Conservation (phyloP, 1,140 invertebrate species). For the Drosophila aff. region DNA sequence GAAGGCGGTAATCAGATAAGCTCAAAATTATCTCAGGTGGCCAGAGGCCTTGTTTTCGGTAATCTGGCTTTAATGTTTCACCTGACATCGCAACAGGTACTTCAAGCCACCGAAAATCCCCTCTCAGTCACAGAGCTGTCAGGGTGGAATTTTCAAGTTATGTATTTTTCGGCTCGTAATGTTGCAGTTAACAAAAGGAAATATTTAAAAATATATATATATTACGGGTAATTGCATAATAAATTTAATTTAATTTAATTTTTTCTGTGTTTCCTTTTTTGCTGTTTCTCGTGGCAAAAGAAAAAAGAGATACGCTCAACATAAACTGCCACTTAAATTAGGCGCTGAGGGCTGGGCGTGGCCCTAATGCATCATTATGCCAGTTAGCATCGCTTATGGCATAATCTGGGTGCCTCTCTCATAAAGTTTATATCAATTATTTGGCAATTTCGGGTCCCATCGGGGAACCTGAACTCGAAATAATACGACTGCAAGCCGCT, state of each 20-base stretch:
- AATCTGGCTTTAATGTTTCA: slow-evolving; percentile 59
- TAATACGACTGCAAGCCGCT: slow-evolving; percentile 52
- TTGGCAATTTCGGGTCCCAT: slow-evolving; percentile 70
- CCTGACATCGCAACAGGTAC: slow-evolving; percentile 33
- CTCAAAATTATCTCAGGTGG: slow-evolving; percentile 28
- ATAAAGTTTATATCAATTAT: slow-evolving; percentile 74
- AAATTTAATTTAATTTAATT: slow-evolving; percentile 43
- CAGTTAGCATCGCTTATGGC: slow-evolving; percentile 33
- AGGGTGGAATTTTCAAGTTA: slow-evolving; percentile 41
- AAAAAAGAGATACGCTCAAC: slow-evolving; percentile 30
- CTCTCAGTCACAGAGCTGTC: slow-evolving; percentile 22
- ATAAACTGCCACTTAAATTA: slow-evolving; percentile 55
- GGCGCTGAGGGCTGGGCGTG: slow-evolving; percentile 49
- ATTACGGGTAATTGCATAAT: slow-evolving; percentile 64
- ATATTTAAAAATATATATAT: slow-evolving; percentile 27
- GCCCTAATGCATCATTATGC: slow-evolving; percentile 42
- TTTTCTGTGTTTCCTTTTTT: slow-evolving; percentile 11
- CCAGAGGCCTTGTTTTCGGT: slow-evolving; percentile 49
- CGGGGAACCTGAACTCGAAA: slow-evolving; percentile 45
- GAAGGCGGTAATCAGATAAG: slow-evolving; percentile 43
- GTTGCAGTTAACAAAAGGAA: slow-evolving; percentile 10
- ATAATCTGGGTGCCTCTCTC: slow-evolving; percentile 13
- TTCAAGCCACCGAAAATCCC: slow-evolving; percentile 4
- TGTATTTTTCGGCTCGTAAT: slow-evolving; percentile 28
- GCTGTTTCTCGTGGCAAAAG: slow-evolving; percentile 15